Evolutionary conservation across 1,140 invertebrate genomes (phyloP).

Genomic region (Diorhabda carinulata): DNA sequence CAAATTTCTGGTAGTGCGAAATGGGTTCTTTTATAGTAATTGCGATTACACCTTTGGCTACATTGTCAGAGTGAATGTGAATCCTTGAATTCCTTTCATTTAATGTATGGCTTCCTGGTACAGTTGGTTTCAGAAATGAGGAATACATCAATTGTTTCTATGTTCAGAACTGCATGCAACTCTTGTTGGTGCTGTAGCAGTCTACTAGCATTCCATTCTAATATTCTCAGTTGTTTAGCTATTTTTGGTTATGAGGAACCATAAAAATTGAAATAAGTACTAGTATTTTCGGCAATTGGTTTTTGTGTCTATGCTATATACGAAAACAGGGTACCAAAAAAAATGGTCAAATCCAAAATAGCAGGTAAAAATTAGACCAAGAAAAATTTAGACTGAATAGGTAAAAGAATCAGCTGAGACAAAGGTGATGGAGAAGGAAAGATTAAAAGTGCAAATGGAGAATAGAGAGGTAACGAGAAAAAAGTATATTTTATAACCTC

Average conservation of each 20-base stretch:
- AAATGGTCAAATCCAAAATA: no score
- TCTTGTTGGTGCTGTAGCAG: slow-evolving; percentile 11
- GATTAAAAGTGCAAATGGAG: no score
- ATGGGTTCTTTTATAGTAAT: background rate
- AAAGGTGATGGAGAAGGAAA: no score
- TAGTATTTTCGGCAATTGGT: no score
- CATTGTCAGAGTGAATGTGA: slow-evolving; percentile 29
- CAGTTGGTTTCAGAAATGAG: slow-evolving; percentile 30
- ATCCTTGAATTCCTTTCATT: slow-evolving; percentile 25
- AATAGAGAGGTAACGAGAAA: no score
- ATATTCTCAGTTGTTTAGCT: slow-evolving; percentile 14
- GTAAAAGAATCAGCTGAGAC: no score
- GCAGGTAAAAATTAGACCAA: no score
- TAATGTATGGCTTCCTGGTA: slow-evolving; percentile 24
- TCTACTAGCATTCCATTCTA: slow-evolving; percentile 37
- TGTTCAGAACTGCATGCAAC: slow-evolving; percentile 30
- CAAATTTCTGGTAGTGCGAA: background rate
- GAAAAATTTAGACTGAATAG: no score
- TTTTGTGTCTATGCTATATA: no score
- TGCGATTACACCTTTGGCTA: slow-evolving; percentile 8
- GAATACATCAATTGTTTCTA: slow-evolving; percentile 32
- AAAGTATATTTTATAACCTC: no score
- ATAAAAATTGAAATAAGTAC: no score
- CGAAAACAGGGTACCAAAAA: no score
- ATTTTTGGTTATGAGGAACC: background rate